phyloP scores from a whole-genome alignment of 1,140 invertebrate species.

The Pachypeltis micranthus region DNA sequence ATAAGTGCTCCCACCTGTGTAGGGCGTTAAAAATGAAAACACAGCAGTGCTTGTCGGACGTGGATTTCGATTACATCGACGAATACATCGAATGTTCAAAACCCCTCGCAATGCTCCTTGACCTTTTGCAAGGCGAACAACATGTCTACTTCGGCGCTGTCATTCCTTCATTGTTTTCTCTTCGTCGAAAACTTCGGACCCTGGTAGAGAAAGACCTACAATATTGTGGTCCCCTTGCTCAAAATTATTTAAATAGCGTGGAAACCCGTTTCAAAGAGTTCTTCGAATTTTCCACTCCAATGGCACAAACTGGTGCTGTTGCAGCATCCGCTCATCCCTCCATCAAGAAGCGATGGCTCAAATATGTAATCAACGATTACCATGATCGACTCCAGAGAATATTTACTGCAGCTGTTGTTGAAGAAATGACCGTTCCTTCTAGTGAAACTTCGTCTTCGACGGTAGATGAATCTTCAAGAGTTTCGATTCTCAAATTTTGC shows the following conservation, averaged over 20 bases:
- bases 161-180: conserved; percentile 16
- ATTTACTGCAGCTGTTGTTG: neutral
- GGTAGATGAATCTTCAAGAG: neutral
- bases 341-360: conserved; percentile 11
- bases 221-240: conserved; percentile 2
- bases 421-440: neutral
- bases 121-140: conserved; percentile 19
- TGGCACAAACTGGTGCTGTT: conserved; percentile 11
- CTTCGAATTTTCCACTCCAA: conserved; percentile 11
- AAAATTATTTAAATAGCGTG: neutral
- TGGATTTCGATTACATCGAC: neutral
- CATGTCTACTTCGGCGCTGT: conserved; percentile 5
- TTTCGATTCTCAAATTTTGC: neutral
- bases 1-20: neutral
- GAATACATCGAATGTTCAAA: neutral
- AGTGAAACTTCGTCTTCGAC: neutral
- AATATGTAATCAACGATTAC: neutral
- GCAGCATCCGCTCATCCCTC: conserved; percentile 12
- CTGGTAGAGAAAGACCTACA: neutral
- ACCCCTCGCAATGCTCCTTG: conserved; percentile 17
- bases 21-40: neutral
- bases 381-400: neutral
- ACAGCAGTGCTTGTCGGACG: neutral
- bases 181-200: neutral
- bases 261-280: conserved; percentile 15